A percentile compares a stretch with the other conserved stretches of the same genome.
Evolutionary conservation across 1,140 invertebrate genomes (phyloP).

Genomic region (Antheraea mylitta): DNA sequence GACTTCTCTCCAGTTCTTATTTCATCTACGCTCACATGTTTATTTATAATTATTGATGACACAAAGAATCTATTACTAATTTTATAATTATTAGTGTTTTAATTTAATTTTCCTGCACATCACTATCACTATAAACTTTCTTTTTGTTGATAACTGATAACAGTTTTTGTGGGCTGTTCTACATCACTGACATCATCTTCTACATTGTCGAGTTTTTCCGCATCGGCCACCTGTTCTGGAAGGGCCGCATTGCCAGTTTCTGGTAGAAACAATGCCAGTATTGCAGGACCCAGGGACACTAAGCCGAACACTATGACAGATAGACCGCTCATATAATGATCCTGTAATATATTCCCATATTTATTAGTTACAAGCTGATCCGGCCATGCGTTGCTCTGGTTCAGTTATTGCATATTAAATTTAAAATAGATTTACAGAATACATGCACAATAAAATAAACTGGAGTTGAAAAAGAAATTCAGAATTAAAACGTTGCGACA

Average conservation of each 20-base stretch:
- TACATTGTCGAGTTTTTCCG: slow-evolving; percentile 46
- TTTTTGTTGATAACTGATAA: background rate
- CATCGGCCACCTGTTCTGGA: slow-evolving; percentile 49
- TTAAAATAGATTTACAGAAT: no score
- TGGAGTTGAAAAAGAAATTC: no score
- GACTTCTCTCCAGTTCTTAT: no score
- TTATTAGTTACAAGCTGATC: background rate
- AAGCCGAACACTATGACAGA: slow-evolving; percentile 53
- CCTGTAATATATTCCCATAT: slow-evolving; percentile 36
- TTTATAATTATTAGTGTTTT: no score
- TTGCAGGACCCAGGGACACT: slow-evolving; percentile 48
- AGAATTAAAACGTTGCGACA: no score
- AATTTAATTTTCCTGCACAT: background rate
- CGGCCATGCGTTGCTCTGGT: no score
- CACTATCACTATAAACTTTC: slow-evolving; percentile 1
- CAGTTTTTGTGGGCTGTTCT: background rate
- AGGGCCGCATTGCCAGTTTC: slow-evolving; percentile 50
- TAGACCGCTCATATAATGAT: slow-evolving; percentile 51
- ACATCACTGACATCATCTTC: background rate
- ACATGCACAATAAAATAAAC: no score
- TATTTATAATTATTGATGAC: background rate
- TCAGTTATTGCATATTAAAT: no score
- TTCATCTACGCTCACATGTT: no score
- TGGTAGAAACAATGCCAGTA: slow-evolving; percentile 54
- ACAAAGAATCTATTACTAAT: background rate